Percentiles rank a stretch among this genome's conserved stretches.
These are phyloP conservation scores for Timema cristinae DNA, from an alignment of 2,888 invertebrate species.

Conservation along the genomic window DNA sequence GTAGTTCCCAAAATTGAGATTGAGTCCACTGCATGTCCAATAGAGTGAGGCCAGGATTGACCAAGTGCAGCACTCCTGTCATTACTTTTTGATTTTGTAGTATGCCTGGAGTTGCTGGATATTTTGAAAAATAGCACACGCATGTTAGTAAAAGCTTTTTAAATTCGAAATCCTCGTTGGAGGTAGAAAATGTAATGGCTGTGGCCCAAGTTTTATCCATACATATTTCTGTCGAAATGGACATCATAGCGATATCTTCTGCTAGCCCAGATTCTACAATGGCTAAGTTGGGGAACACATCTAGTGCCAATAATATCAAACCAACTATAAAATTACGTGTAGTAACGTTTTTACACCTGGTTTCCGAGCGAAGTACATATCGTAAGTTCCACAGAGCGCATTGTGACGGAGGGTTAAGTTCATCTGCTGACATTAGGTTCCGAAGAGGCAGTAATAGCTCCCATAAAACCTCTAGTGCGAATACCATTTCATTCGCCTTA, in stretches of 20 bases:
- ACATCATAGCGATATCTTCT: neutral
- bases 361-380: too few species aligned
- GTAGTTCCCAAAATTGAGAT: neutral
- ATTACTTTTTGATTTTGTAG: neutral
- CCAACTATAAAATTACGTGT: too few species aligned
- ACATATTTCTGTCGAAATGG: neutral
- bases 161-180: slow-evolving; percentile 3
- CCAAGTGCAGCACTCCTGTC: neutral
- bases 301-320: too few species aligned
- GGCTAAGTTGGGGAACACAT: neutral
- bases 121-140: neutral
- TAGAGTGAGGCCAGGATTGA: neutral
- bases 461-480: too few species aligned
- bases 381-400: too few species aligned
- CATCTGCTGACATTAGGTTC: too few species aligned
- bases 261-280: slow-evolving; percentile 12
- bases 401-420: too few species aligned
- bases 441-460: too few species aligned
- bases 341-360: too few species aligned
- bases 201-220: neutral
- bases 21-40: neutral
- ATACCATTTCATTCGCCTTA: too few species aligned
- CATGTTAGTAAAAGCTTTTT: slow-evolving; percentile 1
- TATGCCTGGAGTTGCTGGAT: neutral
- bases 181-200: neutral